phyloP scores from a whole-genome alignment of 2,888 invertebrate genomes.

The Drosophila pegasa region DNA sequence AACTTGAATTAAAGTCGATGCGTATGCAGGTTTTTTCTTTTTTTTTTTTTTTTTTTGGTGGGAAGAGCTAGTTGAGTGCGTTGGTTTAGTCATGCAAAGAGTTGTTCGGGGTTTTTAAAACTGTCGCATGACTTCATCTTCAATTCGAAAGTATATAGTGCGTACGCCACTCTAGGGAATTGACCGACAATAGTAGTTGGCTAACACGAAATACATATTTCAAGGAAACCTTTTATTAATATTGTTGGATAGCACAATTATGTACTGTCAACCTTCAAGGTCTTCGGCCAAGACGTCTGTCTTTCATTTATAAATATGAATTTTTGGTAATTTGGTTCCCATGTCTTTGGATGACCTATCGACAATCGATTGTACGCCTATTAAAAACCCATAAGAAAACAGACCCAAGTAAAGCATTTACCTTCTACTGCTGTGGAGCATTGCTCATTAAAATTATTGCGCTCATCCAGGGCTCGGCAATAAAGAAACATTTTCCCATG shows the following conservation, averaged over 20 bases:
- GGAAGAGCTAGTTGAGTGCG: conserved; percentile 24
- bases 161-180: conserved; percentile 41
- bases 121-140: conserved; percentile 71
- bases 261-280: background rate
- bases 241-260: background rate
- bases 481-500: conserved; percentile 61
- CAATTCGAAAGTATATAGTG: conserved; percentile 49
- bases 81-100: conserved; percentile 65
- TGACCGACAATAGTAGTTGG: conserved; percentile 23
- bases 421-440: conserved; percentile 11
- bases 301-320: background rate
- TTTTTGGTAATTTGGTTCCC: conserved; percentile 21
- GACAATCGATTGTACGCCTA: conserved; percentile 40
- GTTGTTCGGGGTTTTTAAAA: conserved; percentile 31
- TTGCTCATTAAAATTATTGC: conserved; percentile 52
- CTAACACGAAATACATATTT: conserved; percentile 10
- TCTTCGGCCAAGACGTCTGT: background rate
- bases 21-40: conserved; percentile 30
- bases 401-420: conserved; percentile 28
- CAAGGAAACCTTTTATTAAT: conserved; percentile 35
- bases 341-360: conserved; percentile 25
- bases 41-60: no score
- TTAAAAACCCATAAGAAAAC: conserved; percentile 33
- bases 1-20: conserved; percentile 63
- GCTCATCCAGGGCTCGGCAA: conserved; percentile 28